These are phyloP conservation scores for Alloplasta piceator DNA, from an alignment of 2,888 invertebrate species.

Conservation along the genomic window DNA sequence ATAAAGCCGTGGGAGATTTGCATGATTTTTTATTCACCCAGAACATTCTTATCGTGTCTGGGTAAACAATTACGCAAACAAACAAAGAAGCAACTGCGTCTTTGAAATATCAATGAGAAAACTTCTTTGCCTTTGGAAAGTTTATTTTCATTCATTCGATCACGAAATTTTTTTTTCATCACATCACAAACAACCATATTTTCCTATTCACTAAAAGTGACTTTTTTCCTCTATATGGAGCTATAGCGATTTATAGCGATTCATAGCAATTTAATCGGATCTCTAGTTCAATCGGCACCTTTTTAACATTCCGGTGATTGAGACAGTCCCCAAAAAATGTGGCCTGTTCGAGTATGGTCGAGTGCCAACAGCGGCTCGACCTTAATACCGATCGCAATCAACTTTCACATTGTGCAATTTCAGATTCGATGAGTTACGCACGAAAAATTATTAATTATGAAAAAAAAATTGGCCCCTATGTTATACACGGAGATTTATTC, in stretches of 20 bases:
- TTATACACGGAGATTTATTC: background rate
- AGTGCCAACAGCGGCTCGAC: background rate
- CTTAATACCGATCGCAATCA: conserved; percentile 16
- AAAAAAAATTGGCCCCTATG: background rate
- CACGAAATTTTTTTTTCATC: too few relatives aligned
- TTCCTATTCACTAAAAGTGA: too few relatives aligned
- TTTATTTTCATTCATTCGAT: background rate
- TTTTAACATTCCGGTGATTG: too few relatives aligned
- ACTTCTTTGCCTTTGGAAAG: background rate
- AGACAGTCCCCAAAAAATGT: background rate
- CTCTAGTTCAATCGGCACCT: too few relatives aligned
- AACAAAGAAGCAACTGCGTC: conserved; percentile 38
- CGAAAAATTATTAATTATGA: background rate
- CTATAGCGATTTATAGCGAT: too few relatives aligned
- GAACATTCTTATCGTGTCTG: conserved; percentile 18
- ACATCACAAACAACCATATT: too few relatives aligned
- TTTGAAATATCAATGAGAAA: background rate
- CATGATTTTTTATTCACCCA: background rate
- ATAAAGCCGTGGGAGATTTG: conserved; percentile 43
- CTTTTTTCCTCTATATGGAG: too few relatives aligned
- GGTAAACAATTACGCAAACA: conserved; percentile 36
- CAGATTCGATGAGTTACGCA: background rate
- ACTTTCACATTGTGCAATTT: conserved; percentile 45
- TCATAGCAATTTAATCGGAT: too few relatives aligned
- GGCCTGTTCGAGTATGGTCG: conserved; percentile 5